A percentile compares a stretch with the other conserved stretches of the same genome.
Evolutionary conservation across 2,888 invertebrate species (phyloP).

Genomic region (Myopa testacea): DNA sequence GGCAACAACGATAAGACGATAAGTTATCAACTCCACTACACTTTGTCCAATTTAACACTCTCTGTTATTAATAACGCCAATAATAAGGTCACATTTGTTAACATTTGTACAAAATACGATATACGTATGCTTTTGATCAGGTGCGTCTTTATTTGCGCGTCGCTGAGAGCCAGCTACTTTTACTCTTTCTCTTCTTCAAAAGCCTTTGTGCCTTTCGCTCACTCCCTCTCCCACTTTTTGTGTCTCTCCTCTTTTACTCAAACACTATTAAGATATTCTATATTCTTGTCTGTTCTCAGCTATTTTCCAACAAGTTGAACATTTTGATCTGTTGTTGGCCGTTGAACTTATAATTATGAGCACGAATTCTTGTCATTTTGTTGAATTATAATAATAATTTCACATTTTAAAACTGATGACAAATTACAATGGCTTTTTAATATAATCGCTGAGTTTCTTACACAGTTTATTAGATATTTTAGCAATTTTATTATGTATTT

Average conservation of each 20-base stretch:
- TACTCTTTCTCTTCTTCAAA: too few relatives aligned
- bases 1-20: not conserved
- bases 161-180: not conserved
- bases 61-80: not conserved
- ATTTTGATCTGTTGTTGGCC: not conserved
- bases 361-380: not conserved
- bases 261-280: not conserved
- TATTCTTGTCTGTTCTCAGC: not conserved
- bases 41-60: not conserved
- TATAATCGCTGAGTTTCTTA: too few relatives aligned
- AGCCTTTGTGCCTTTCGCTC: not conserved
- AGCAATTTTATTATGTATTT: too few relatives aligned
- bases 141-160: not conserved
- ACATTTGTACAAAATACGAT: not conserved
- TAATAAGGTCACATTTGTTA: not conserved
- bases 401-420: too few relatives aligned
- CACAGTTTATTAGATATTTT: too few relatives aligned
- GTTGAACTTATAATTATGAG: constrained; percentile 13
- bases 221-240: not conserved
- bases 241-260: not conserved
- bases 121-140: not conserved
- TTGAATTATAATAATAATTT: too few relatives aligned
- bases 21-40: not conserved
- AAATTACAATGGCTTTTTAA: too few relatives aligned
- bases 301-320: not conserved